Evolutionary conservation across 2,113 vertebrate species (phyloP), one percentile per base, ranked within the genome.

Genomic region (Protobothrops mucrosquamatus): DNA sequence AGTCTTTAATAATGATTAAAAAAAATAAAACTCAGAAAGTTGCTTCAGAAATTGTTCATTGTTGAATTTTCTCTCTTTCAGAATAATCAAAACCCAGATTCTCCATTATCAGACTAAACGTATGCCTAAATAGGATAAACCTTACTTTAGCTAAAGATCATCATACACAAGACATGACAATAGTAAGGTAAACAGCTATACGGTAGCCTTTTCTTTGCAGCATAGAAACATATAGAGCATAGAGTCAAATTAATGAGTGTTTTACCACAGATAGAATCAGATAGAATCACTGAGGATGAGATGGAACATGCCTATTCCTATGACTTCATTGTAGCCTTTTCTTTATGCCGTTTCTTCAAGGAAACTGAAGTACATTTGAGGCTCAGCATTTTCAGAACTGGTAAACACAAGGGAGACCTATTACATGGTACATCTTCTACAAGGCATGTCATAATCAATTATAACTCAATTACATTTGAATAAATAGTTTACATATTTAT

Each of bases 1-100:
- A 87, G 55, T 34, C 9, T 85, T 92, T 14, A 11, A 7, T 2
- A 5, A 24, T 86, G 52, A 55, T 55, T 88, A 2, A 22, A 20
- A 55, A 22, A 56, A 22, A 39, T 39, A 34, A 92, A 23, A 43
- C 0, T 29, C 74, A 92, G 23, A 87, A 34, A 64, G 43, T 85
- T 6, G 4, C 3, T 26, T 92, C 26, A 6, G 26, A 22, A 94
- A 94, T 52, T 88, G 87, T 88, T 94, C 87, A 95, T 95, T 93
- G 88, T 88, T 15, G 55, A 94, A 93, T 89, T 48, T 61, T 89
- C 12, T 6, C 22, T 26, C 39, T 59, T 61, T 61, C 39, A 89
- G n/a, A 61, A 61, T 89, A 89, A 61, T 46, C 29, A 3, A 69
- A 46, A 90, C 1, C 12, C 57, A 90, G 29, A 69, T 90, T n/a